phyloP scores from a whole-genome alignment of 30 jellyfish, hydroid and myxozoan genomes.

The Hydractinia echinata region DNA sequence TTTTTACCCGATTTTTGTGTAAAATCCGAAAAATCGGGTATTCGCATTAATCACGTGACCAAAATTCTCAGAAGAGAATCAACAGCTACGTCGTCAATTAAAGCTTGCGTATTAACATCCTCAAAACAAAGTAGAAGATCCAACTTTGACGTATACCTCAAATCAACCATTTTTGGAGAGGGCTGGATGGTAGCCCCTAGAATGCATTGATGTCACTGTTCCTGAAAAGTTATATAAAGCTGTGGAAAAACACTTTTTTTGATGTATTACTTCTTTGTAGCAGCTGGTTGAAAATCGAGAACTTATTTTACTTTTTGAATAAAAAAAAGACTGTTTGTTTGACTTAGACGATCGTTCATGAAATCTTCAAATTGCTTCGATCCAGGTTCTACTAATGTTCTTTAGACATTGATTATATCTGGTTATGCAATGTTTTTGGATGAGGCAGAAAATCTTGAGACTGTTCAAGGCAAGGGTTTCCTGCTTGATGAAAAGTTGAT shows the following conservation, averaged over 20 bases:
- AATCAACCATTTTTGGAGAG: neutral
- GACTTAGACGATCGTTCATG: neutral
- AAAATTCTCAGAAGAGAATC: too few relatives aligned
- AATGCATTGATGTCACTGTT: constrained; percentile 27
- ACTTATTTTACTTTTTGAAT: too few relatives aligned
- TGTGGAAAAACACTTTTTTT: constrained; percentile 6
- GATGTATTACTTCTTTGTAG: neutral
- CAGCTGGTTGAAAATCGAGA: constrained; percentile 3
- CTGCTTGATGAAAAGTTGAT: constrained; percentile 9
- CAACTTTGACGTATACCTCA: neutral
- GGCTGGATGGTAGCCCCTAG: neutral
- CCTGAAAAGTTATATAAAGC: constrained; percentile 17
- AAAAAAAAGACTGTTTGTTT: too few relatives aligned
- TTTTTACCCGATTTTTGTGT: too few relatives aligned
- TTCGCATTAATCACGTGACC: too few relatives aligned
- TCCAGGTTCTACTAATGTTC: neutral
- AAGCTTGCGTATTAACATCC: neutral
- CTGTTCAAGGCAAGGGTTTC: neutral
- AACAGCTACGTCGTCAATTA: constrained; percentile 6
- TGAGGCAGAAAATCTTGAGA: neutral
- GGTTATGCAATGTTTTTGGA: neutral
- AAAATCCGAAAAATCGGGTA: too few relatives aligned
- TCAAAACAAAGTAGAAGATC: neutral
- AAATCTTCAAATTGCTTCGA: constrained; percentile 7
- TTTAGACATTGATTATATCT: neutral